Evolutionary conservation across 2,888 invertebrate genomes (phyloP).

Genomic region (Apotomis capreana): DNA sequence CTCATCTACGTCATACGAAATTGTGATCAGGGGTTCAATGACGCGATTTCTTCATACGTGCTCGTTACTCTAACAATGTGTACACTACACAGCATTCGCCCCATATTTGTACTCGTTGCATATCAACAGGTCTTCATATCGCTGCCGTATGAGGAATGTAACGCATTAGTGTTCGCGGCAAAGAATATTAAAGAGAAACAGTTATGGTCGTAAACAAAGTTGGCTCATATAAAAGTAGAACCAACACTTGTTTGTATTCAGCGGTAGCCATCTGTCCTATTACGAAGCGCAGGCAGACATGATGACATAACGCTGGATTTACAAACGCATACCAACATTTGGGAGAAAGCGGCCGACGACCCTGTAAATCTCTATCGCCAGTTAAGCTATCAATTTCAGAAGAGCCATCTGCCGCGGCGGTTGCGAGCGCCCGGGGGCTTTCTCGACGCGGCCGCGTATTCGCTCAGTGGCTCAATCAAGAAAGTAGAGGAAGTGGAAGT

Average conservation of each 20-base stretch:
- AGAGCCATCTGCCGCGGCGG: conserved; percentile 55
- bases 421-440: conserved; percentile 51
- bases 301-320: conserved; percentile 65
- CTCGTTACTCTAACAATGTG: conserved; percentile 22
- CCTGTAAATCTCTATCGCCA: conserved; percentile 61
- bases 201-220: conserved; percentile 48
- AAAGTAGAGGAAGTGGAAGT: conserved; percentile 70
- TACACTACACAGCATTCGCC: conserved; percentile 47
- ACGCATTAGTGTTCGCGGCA: conserved; percentile 54
- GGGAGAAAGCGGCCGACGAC: conserved; percentile 73
- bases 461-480: conserved; percentile 62
- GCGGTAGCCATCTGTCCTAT: conserved; percentile 46
- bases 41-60: conserved; percentile 29
- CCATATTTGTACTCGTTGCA: conserved; percentile 58
- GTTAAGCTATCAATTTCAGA: conserved; percentile 59
- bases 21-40: conserved; percentile 35
- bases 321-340: conserved; percentile 59
- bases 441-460: conserved; percentile 58
- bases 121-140: conserved; percentile 52
- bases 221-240: conserved; percentile 38
- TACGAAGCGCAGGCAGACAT: conserved; percentile 50
- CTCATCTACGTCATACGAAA: conserved; percentile 30
- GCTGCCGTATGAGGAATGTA: conserved; percentile 61
- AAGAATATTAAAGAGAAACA: conserved; percentile 60
- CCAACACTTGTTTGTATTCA: conserved; percentile 46